Evolutionary conservation across 2,888 invertebrate species (phyloP), one percentile per base, ranked within the genome.

Genomic region (Coelopa pilipes): DNA sequence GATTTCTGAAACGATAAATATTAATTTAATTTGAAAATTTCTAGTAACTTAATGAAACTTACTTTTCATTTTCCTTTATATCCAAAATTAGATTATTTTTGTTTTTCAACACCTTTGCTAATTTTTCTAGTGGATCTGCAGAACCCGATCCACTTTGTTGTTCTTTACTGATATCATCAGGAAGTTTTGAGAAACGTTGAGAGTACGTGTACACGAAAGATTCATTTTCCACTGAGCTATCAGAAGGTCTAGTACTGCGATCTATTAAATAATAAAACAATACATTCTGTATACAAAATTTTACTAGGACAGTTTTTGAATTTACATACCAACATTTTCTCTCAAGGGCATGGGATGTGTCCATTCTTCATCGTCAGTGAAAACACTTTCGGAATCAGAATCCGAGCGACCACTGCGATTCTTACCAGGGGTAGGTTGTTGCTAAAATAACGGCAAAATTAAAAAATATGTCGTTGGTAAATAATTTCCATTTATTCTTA

Each of bases 351-450:
- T 85, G 24, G 90, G 90, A 78, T 89, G 88, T 3, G 89, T 86
- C 90, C 91, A 92, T 81, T 92, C 92, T 80, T 92, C 92, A 77
- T 93, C 92, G 80, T 93, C 92, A 10, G 92, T 92, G 78, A 92
- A 92, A 5, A 92, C 91, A 81, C 91, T 92, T 83, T 92, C 91
- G 0, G 92, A 92, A 83, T 92, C 91, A 0, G 92, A 92, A 75
- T 92, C 92, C 63, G 87, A 88, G 65, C 86, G 86, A 59, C 85
- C 84, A 79, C 77, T 76, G 73, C 80, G 71, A 74, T 75, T 77
- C 76, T 79, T 79, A 34, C 77, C 72, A 75, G 77, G 62, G 59
- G 75, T 79, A 76, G 67, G 71, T 76, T 79, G 77, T 78, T 80
- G 78, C 90, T 89, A 78, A 53, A 70, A 72, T n/a, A 82, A 81